Evolutionary conservation across 2,797 vertebrate species (phyloP).

Genomic region (Poeciliopsis infans): DNA sequence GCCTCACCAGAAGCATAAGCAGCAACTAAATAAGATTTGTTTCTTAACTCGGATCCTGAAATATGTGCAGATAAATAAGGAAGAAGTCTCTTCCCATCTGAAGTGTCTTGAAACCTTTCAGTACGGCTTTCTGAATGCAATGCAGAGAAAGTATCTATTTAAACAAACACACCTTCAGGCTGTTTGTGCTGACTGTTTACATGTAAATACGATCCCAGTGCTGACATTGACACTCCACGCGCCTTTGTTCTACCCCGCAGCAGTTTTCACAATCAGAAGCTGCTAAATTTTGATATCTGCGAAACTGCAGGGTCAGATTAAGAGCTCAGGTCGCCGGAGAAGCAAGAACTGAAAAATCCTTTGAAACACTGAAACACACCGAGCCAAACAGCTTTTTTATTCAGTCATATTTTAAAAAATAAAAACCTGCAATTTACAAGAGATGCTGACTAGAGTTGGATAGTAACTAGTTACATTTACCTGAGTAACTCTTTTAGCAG

Average conservation of each 20-base stretch:
- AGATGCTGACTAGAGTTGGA: neutral
- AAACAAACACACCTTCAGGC: constrained; percentile 34
- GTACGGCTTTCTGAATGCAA: constrained; percentile 15
- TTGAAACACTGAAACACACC: neutral
- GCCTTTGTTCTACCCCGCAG: constrained; percentile 48
- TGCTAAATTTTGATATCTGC: constrained; percentile 47
- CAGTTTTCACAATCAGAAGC: constrained; percentile 38
- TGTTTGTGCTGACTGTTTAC: constrained; percentile 49
- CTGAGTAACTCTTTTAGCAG: no score
- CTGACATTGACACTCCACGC: constrained; percentile 53
- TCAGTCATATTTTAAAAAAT: neutral
- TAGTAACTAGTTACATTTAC: no score
- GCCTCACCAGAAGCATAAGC: neutral
- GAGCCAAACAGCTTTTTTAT: neutral
- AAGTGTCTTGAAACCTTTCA: constrained; percentile 1
- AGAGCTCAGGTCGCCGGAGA: constrained; percentile 27
- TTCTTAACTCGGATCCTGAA: neutral
- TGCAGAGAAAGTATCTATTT: constrained; percentile 17
- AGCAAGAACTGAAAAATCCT: constrained; percentile 15
- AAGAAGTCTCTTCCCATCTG: no score
- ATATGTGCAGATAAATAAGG: neutral
- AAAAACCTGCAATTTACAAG: neutral
- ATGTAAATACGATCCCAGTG: constrained; percentile 59
- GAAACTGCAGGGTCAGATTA: constrained; percentile 42
- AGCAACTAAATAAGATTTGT: neutral